A percentile compares a stretch with the other conserved stretches of the same genome.
Evolutionary conservation across 2,888 invertebrate genomes (phyloP).

Genomic region (Mesoligia furuncula): DNA sequence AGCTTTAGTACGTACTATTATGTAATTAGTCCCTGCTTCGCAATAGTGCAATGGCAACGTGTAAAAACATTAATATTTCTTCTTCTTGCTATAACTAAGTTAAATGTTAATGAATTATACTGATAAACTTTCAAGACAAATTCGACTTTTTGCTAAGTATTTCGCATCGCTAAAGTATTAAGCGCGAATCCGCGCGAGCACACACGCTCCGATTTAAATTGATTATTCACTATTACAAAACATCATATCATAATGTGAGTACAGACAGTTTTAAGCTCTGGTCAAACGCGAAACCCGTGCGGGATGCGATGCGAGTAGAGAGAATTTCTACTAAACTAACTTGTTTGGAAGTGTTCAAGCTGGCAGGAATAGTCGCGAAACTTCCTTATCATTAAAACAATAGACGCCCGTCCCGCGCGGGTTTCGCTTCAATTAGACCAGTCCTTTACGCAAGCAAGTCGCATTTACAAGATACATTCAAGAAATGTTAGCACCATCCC

Average conservation of each 20-base stretch:
- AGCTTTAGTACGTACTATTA: background rate
- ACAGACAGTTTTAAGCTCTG: background rate
- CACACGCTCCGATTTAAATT: background rate
- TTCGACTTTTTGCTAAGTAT: background rate
- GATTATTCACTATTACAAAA: background rate
- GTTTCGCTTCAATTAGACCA: background rate
- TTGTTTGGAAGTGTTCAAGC: background rate
- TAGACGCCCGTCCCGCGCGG: background rate
- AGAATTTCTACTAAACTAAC: background rate
- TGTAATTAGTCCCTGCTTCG: background rate
- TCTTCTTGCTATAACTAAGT: background rate
- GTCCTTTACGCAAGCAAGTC: conserved; percentile 1
- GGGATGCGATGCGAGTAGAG: background rate
- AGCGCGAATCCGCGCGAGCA: too few relatives aligned
- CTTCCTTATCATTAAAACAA: background rate
- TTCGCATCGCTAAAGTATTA: conserved; percentile 1
- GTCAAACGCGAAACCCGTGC: too few relatives aligned
- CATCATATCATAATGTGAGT: background rate
- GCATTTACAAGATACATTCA: background rate
- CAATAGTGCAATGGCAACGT: background rate
- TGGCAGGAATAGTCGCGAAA: too few relatives aligned
- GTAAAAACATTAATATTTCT: background rate
- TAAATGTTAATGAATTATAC: background rate
- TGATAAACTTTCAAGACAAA: background rate
- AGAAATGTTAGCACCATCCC: background rate